phyloP scores from a whole-genome alignment of 2,888 invertebrate species.

The Aphelenchoides bicaudatus region DNA sequence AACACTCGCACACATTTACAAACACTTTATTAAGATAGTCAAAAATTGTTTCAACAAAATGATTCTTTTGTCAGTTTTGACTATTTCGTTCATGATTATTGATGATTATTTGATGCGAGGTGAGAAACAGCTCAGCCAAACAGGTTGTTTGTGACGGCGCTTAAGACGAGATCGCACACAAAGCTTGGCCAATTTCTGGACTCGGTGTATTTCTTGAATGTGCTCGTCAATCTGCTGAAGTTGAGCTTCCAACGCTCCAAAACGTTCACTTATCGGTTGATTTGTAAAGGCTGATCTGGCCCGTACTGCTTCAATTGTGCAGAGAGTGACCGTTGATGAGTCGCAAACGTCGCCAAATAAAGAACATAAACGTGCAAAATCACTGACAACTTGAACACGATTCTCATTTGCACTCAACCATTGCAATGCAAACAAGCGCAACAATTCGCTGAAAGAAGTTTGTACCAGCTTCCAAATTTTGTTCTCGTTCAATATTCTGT shows the following conservation, averaged over 20 bases:
- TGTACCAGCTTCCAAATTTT: slow-evolving; percentile 31
- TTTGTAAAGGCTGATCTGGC: slow-evolving; percentile 20
- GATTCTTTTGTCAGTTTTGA: too few relatives aligned
- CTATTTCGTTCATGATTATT: too few relatives aligned
- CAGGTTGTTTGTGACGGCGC: neutral
- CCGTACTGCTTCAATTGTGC: slow-evolving; percentile 53
- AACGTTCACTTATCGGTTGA: neutral
- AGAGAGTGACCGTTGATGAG: slow-evolving; percentile 48
- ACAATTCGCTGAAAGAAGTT: slow-evolving; percentile 41
- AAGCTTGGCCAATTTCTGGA: slow-evolving; percentile 43
- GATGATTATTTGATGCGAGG: slow-evolving; percentile 5
- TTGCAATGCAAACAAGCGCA: slow-evolving; percentile 33
- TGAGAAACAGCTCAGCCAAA: slow-evolving; percentile 11
- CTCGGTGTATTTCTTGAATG: slow-evolving; percentile 45
- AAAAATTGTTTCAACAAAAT: too few relatives aligned
- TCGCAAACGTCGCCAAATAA: slow-evolving; percentile 54
- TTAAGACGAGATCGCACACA: slow-evolving; percentile 10
- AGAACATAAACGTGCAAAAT: slow-evolving; percentile 50
- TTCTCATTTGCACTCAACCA: slow-evolving; percentile 46
- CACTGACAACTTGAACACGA: slow-evolving; percentile 48
- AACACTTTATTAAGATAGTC: too few relatives aligned
- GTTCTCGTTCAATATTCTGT: too few relatives aligned
- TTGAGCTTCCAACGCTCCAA: slow-evolving; percentile 21
- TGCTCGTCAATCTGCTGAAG: slow-evolving; percentile 49
- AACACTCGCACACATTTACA: too few relatives aligned